Evolutionary conservation across 2,113 vertebrate species (phyloP).

Genomic region (Diglossa brunneiventris): DNA sequence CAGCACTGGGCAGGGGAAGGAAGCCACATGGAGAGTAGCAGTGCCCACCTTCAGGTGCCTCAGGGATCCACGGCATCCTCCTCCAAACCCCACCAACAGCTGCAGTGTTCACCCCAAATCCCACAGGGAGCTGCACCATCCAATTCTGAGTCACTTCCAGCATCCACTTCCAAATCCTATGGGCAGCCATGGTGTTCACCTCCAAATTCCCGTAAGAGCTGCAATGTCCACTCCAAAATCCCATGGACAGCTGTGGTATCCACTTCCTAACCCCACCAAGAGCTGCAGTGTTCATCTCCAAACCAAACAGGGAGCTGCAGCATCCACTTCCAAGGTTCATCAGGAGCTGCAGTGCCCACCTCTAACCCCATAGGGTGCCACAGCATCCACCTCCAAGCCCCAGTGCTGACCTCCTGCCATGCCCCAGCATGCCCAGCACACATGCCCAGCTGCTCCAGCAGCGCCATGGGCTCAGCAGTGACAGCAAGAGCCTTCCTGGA

Average conservation of each 20-base stretch:
- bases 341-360: neutral
- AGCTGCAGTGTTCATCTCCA: neutral
- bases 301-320: neutral
- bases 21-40: neutral
- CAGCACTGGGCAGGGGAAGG: neutral
- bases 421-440: rapidly evolving
- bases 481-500: neutral
- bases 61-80: neutral
- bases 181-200: neutral
- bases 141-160: neutral
- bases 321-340: neutral
- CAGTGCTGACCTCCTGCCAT: neutral
- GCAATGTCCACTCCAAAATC: neutral
- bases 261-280: neutral
- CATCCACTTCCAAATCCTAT: neutral
- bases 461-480: neutral
- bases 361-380: neutral
- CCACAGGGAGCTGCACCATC: neutral
- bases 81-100: neutral
- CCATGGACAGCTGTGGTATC: neutral
- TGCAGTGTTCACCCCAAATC: neutral
- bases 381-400: neutral
- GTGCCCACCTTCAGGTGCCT: neutral
- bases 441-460: neutral
- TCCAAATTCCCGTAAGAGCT: neutral